Evolutionary conservation across 2,113 vertebrate species (phyloP).

Genomic region (Typhlomys cinereus): DNA sequence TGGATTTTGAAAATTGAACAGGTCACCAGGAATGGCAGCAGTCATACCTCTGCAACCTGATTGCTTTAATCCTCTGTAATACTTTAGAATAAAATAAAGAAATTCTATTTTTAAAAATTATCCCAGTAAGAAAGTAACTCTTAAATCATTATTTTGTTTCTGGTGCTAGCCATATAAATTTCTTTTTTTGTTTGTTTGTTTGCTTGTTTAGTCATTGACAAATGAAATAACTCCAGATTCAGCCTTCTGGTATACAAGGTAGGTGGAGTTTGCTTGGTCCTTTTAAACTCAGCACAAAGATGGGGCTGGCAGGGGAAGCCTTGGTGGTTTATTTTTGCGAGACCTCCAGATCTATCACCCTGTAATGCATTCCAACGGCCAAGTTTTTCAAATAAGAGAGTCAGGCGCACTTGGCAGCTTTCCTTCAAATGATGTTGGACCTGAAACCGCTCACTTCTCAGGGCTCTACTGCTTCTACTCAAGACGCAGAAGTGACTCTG

Average conservation of each 20-base stretch:
- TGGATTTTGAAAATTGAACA: background rate
- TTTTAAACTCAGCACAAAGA: background rate
- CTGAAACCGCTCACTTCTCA: background rate
- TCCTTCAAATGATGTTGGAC: background rate
- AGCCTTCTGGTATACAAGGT: background rate
- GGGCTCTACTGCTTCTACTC: background rate
- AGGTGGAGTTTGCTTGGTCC: background rate
- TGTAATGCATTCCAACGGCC: background rate
- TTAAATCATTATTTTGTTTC: constrained; percentile 25
- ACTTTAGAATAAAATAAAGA: constrained; percentile 55
- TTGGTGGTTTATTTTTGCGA: background rate
- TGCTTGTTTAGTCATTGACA: background rate
- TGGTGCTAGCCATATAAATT: constrained; percentile 7
- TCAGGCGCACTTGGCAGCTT: background rate
- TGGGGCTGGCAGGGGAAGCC: background rate
- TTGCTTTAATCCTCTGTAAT: constrained; percentile 44
- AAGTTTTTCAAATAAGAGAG: background rate
- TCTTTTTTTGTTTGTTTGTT: background rate
- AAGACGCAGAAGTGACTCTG: too few relatives aligned
- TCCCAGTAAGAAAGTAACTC: constrained; percentile 14
- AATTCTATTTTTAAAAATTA: constrained; percentile 43
- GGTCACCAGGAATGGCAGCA: background rate
- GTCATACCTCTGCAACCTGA: too few relatives aligned
- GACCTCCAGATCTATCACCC: background rate
- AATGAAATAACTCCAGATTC: constrained; percentile 3